Percentiles rank a stretch among this genome's conserved stretches.
Conservation (phyloP, 2,888 invertebrate genomes). For the Boloria selene region DNA sequence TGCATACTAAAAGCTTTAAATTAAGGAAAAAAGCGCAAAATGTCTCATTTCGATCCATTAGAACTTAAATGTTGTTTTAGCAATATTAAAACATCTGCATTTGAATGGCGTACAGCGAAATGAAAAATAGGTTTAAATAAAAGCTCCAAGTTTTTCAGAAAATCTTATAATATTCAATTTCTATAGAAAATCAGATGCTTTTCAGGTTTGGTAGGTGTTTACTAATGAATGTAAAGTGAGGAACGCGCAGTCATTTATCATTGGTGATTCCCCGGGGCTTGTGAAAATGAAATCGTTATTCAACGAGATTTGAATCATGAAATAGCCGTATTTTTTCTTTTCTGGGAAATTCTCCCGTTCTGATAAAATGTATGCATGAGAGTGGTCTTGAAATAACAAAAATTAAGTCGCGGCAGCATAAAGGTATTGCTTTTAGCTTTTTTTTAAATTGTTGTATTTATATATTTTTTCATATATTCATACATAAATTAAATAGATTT, state of each 20-base stretch:
- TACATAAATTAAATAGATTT: no score
- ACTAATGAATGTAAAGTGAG: conserved; percentile 21
- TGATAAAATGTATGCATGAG: conserved; percentile 12
- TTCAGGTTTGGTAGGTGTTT: conserved; percentile 15
- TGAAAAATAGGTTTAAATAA: no score
- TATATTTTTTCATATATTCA: no score
- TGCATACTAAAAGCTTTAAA: no score
- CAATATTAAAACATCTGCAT: neutral
- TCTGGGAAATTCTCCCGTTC: conserved; percentile 5
- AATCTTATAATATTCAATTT: conserved; percentile 9
- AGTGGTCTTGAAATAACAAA: neutral
- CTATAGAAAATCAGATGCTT: neutral
- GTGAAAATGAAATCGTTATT: conserved; percentile 20
- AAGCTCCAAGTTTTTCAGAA: no score
- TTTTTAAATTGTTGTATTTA: no score
- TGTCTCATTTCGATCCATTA: no score
- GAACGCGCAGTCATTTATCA: conserved; percentile 16
- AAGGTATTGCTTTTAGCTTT: no score
- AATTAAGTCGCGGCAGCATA: neutral
- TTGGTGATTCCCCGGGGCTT: conserved; percentile 5
- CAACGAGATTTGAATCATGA: conserved; percentile 19
- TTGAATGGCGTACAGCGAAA: neutral
- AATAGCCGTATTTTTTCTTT: conserved; percentile 24
- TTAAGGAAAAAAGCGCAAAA: no score
- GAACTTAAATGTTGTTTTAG: neutral